Evolutionary conservation across 2,797 vertebrate species (phyloP).

Genomic region (Rhodeus uyekii): DNA sequence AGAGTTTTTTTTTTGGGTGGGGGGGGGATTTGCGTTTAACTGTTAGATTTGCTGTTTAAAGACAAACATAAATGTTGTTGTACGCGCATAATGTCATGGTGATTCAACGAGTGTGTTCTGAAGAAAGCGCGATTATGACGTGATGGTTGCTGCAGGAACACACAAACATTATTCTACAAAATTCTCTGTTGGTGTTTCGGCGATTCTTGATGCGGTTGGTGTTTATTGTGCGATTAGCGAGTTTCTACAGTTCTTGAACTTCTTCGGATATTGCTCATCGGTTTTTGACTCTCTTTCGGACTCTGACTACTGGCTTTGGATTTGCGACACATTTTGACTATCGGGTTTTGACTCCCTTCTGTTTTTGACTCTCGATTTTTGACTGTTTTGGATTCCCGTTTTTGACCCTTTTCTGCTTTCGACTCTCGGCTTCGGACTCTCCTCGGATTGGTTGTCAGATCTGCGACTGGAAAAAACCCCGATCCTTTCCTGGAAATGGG

Average conservation of each 20-base stretch:
- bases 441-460: not conserved
- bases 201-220: not conserved
- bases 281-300: not conserved
- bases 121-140: not conserved
- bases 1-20: no score
- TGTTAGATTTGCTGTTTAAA: no score
- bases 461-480: not conserved
- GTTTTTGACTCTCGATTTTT: not conserved
- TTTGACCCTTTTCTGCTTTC: not conserved
- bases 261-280: not conserved
- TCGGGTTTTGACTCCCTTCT: not conserved
- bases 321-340: not conserved
- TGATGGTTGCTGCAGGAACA: not conserved
- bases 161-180: not conserved
- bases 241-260: not conserved
- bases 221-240: not conserved
- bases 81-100: not conserved
- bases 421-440: not conserved
- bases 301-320: not conserved
- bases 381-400: not conserved
- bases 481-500: not conserved
- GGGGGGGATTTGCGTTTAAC: no score
- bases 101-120: not conserved
- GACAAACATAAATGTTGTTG: no score
- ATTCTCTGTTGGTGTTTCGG: constrained; percentile 4